Conservation (phyloP, 2,113 vertebrate species). For the Camelus dromedarius region DNA sequence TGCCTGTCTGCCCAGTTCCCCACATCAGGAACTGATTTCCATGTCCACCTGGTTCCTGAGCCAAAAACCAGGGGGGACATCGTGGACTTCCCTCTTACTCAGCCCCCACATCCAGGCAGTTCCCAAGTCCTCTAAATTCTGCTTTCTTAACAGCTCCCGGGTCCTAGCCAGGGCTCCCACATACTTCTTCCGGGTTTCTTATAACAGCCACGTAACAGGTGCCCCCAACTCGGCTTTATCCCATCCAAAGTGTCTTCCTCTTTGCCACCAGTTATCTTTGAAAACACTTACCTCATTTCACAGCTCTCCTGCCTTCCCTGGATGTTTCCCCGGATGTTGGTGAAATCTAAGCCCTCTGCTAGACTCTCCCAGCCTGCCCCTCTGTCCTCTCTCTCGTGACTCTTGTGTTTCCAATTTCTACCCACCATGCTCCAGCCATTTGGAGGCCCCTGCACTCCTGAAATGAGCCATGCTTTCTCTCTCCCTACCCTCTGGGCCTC, state of each 20-base stretch:
- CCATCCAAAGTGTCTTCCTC: background rate
- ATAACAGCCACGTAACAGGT: background rate
- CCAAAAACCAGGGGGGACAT: background rate
- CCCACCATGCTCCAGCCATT: background rate
- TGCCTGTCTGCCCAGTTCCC: background rate
- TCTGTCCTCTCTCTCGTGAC: background rate
- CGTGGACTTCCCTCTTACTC: background rate
- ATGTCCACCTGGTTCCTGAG: background rate
- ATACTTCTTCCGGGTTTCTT: background rate
- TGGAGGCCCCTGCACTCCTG: background rate
- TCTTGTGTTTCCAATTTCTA: background rate
- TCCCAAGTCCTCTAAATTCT: background rate
- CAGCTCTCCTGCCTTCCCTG: background rate
- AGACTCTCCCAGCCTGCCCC: background rate
- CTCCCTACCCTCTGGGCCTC: background rate
- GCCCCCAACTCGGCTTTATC: background rate
- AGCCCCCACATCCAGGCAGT: background rate
- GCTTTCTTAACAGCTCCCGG: background rate
- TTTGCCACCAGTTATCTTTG: background rate
- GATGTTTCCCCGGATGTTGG: background rate
- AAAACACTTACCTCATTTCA: background rate
- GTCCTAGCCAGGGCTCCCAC: background rate
- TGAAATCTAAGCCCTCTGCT: background rate
- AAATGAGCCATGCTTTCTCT: background rate
- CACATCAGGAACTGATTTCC: background rate